Conservation (phyloP, 1,140 invertebrate species). For the Mylabris phalerata region DNA sequence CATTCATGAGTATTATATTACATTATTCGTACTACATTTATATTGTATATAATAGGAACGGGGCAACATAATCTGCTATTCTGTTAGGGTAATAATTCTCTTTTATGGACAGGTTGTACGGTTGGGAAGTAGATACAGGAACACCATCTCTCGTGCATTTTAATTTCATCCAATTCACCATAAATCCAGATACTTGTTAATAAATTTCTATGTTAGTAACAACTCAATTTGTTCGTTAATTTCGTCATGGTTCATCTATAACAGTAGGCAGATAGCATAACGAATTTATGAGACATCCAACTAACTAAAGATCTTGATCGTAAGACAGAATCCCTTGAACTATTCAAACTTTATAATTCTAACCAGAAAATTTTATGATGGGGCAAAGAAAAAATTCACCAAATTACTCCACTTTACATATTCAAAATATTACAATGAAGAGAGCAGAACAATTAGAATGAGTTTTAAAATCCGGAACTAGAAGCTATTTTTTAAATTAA, state of each 20-base stretch:
- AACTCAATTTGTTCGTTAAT: conserved; percentile 25
- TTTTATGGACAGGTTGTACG: conserved; percentile 19
- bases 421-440: too few relatives aligned
- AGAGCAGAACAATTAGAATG: too few relatives aligned
- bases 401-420: too few relatives aligned
- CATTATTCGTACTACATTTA: conserved; percentile 15
- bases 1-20: conserved; percentile 15
- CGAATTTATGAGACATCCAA: conserved; percentile 16
- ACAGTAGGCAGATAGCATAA: conserved; percentile 5
- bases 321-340: too few relatives aligned
- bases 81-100: conserved; percentile 16
- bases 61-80: conserved; percentile 19
- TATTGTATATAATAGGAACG: conserved; percentile 13
- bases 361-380: too few relatives aligned
- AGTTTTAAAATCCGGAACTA: too few relatives aligned
- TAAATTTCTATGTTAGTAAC: conserved; percentile 17
- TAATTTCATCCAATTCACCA: conserved; percentile 13
- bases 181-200: conserved; percentile 20
- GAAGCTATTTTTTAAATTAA: too few relatives aligned
- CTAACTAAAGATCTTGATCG: not conserved
- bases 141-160: conserved; percentile 16
- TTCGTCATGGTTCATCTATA: conserved; percentile 19
- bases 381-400: too few relatives aligned
- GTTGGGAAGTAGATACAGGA: conserved; percentile 12
- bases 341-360: too few relatives aligned